These are phyloP conservation scores for Scomberomorus guttatus DNA, from an alignment of 2,797 vertebrate species.

Conservation along the genomic window DNA sequence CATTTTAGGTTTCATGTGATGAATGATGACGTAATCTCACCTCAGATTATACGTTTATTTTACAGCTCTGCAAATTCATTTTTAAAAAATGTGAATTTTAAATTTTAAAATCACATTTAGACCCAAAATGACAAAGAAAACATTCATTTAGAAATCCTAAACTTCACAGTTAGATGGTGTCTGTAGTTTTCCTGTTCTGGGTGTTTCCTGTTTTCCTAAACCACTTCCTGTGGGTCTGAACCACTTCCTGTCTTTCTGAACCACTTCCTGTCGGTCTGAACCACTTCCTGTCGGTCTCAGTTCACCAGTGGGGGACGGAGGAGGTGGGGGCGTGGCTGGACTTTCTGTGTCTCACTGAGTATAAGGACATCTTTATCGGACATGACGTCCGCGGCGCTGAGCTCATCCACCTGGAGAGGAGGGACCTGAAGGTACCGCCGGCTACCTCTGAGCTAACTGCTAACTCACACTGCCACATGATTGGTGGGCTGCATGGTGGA, in stretches of 20 bases:
- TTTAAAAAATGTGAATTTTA: too few species aligned
- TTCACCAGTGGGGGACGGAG: conserved; percentile 97
- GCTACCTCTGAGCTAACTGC: not conserved
- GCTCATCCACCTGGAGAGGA: conserved; percentile 96
- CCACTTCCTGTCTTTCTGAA: conserved; percentile 58
- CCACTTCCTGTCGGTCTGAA: conserved; percentile 82
- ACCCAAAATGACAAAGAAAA: not conserved
- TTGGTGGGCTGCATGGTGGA: not conserved
- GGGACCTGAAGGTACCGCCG: conserved; percentile 95
- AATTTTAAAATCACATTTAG: not conserved
- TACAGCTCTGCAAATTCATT: too few species aligned
- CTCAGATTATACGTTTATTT: too few species aligned
- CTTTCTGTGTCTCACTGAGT: conserved; percentile 95
- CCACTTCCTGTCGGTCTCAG: conserved; percentile 87
- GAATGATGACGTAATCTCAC: too few species aligned
- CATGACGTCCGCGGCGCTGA: conserved; percentile 96
- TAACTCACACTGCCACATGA: not conserved
- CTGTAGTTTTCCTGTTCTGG: conserved; percentile 55
- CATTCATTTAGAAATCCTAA: too few species aligned
- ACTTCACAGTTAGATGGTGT: not conserved
- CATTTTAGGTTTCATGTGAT: too few species aligned
- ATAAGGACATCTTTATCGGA: conserved; percentile 97
- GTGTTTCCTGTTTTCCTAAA: conserved; percentile 11
- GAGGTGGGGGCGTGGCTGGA: conserved; percentile 98
- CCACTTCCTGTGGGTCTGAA: conserved; percentile 71